These are phyloP conservation scores for Odontamblyopus rebecca DNA, from an alignment of 2,797 vertebrate genomes.

Conservation along the genomic window DNA sequence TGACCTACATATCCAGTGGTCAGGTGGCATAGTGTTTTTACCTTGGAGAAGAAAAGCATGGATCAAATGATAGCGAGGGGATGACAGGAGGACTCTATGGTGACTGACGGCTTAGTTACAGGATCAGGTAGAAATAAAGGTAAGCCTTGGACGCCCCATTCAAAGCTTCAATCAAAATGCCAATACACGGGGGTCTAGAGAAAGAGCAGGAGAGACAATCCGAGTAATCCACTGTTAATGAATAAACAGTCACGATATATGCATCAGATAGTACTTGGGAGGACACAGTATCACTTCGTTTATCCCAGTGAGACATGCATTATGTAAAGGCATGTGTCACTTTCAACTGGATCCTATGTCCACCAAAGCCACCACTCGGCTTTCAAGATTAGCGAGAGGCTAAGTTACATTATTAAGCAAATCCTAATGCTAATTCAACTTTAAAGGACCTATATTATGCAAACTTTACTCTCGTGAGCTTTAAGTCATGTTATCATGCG, in stretches of 20 bases:
- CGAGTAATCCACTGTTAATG: conserved; percentile 55
- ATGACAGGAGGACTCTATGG: conserved; percentile 3
- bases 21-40: neutral
- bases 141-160: conserved; percentile 17
- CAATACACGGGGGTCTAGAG: conserved; percentile 13
- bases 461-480: too few relatives aligned
- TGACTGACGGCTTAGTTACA: conserved; percentile 28
- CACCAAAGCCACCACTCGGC: conserved; percentile 23
- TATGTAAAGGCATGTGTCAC: conserved; percentile 62
- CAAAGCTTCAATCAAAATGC: conserved; percentile 30
- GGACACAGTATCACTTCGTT: conserved; percentile 52
- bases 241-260: conserved; percentile 59
- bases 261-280: conserved; percentile 53
- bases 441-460: too few relatives aligned
- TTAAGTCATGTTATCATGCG: too few relatives aligned
- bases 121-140: conserved; percentile 29
- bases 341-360: conserved; percentile 66
- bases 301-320: conserved; percentile 53
- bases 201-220: conserved; percentile 31
- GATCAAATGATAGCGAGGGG: conserved; percentile 21
- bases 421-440: neutral
- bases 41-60: neutral
- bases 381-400: conserved; percentile 38
- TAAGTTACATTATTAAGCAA: neutral
- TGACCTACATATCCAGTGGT: neutral